phyloP scores from a whole-genome alignment of 2,113 vertebrate species.

The Manacus vitellinus region DNA sequence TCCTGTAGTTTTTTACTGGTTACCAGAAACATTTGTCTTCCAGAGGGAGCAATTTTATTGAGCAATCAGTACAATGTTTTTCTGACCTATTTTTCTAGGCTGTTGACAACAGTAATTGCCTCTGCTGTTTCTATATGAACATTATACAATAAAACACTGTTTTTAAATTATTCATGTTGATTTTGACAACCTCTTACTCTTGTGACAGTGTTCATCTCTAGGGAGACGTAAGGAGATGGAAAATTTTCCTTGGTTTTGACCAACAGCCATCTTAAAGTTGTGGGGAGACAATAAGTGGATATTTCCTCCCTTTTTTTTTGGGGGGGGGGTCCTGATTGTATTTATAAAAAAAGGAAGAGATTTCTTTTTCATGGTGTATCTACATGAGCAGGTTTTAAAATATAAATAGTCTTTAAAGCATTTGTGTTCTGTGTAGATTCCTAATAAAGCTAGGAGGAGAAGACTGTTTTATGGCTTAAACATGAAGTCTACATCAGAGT shows the following conservation, averaged over 20 bases:
- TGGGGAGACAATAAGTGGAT: neutral
- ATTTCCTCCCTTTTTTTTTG: neutral
- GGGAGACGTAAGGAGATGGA: neutral
- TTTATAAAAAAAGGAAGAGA: neutral
- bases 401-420: neutral
- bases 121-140: neutral
- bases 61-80: neutral
- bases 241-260: neutral
- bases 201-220: neutral
- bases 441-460: neutral
- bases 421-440: neutral
- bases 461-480: neutral
- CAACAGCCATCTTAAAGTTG: neutral
- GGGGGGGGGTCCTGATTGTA: no score
- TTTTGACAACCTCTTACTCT: neutral
- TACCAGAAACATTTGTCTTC: neutral
- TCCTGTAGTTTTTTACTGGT: neutral
- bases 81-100: neutral
- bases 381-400: neutral
- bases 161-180: slow-evolving; percentile 6
- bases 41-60: neutral
- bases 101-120: neutral
- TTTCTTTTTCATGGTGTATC: neutral
- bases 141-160: neutral
- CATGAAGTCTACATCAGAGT: neutral